Conservation (phyloP, 2,797 vertebrate genomes). For the Cossypha polioptera region DNA sequence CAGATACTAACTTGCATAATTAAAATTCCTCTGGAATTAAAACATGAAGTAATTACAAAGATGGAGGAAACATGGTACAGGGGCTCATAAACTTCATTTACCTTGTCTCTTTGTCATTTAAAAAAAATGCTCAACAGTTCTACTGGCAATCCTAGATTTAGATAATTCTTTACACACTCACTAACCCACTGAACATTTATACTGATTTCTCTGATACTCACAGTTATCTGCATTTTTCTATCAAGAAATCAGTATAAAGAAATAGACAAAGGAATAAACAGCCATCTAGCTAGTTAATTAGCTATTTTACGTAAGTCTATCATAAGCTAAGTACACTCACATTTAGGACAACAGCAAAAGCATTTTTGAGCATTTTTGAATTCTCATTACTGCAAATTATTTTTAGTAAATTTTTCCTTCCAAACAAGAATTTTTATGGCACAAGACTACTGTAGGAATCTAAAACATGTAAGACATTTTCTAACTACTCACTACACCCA, state of each 20-base stretch:
- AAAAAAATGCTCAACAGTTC: background rate
- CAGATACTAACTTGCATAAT: background rate
- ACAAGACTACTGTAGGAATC: background rate
- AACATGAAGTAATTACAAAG: background rate
- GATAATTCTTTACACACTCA: background rate
- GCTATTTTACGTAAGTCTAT: background rate
- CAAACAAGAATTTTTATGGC: background rate
- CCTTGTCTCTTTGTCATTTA: background rate
- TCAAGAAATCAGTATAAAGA: background rate
- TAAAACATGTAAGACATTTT: background rate
- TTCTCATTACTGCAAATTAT: background rate
- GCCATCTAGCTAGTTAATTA: background rate
- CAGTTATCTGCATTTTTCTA: background rate
- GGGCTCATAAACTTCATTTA: background rate
- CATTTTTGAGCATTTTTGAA: background rate
- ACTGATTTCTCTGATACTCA: background rate
- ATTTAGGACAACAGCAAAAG: background rate
- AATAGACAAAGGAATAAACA: background rate
- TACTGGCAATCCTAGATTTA: background rate
- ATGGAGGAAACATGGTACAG: background rate
- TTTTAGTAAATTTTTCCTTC: background rate
- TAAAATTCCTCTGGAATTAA: background rate
- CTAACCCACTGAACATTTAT: background rate
- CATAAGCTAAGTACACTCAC: background rate
- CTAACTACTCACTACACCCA: background rate